Percentiles rank a stretch among this genome's conserved stretches.
Evolutionary conservation across 2,113 vertebrate species (phyloP).

Genomic region (Ardeotis arabs): DNA sequence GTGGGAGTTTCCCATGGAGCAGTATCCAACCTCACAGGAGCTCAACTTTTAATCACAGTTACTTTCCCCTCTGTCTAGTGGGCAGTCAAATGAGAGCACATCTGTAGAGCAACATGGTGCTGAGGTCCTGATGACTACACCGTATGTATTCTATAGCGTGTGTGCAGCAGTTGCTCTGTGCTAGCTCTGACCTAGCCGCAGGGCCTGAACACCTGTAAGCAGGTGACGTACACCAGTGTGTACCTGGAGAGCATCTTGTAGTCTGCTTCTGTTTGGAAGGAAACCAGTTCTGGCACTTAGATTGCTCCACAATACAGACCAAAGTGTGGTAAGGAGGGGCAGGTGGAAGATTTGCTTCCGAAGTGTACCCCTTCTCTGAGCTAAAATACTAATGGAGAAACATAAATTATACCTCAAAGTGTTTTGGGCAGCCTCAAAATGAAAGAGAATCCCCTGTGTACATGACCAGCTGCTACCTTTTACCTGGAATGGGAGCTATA

Average conservation of each 20-base stretch:
- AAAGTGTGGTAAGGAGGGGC: neutral
- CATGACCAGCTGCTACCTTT: neutral
- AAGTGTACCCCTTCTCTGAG: neutral
- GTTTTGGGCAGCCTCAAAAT: neutral
- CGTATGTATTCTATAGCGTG: rapidly evolving
- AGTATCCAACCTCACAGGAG: neutral
- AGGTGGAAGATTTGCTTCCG: neutral
- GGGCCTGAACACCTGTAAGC: rapidly evolving
- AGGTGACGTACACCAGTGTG: neutral
- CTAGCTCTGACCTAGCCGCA: neutral
- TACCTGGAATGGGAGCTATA: neutral
- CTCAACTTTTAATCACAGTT: neutral
- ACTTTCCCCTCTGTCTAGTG: neutral
- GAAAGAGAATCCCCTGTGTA: neutral
- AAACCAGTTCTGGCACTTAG: neutral
- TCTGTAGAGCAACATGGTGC: neutral
- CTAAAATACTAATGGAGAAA: neutral
- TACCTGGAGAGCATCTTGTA: neutral
- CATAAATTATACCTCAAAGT: neutral
- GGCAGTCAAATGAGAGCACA: neutral
- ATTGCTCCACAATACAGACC: rapidly evolving
- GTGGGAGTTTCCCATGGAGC: neutral
- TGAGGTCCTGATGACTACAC: neutral
- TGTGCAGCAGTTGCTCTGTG: neutral
- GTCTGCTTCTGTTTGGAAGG: neutral